Conservation (phyloP, 2,888 invertebrate genomes). For the Horisme vitalbata region DNA sequence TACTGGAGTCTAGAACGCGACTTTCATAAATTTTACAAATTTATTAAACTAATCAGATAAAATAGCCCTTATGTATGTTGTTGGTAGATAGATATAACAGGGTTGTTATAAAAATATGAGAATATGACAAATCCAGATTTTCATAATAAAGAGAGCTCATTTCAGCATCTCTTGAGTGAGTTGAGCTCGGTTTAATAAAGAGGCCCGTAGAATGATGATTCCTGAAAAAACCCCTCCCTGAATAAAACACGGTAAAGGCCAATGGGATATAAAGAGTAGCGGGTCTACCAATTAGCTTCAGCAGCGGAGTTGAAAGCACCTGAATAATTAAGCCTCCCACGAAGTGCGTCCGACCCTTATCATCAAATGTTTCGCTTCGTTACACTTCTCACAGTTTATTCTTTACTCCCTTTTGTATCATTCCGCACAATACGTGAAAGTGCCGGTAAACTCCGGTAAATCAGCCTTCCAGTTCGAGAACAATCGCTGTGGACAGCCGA, state of each 20-base stretch:
- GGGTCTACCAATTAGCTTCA: conserved; percentile 64
- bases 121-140: no score
- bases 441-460: conserved; percentile 9
- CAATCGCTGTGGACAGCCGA: conserved; percentile 16
- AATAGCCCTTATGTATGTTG: no score
- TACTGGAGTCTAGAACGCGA: no score
- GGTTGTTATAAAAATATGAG: no score
- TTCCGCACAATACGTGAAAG: conserved; percentile 29
- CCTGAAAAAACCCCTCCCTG: conserved; percentile 24
- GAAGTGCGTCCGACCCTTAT: conserved; percentile 56
- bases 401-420: conserved; percentile 44
- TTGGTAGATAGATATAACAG: no score
- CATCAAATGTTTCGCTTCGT: conserved; percentile 59
- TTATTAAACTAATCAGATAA: neutral
- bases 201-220: no score
- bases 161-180: no score
- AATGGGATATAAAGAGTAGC: conserved; percentile 51
- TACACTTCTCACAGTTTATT: conserved; percentile 61
- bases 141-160: no score
- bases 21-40: no score
- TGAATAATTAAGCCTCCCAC: conserved; percentile 68
- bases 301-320: conserved; percentile 58
- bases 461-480: conserved; percentile 19
- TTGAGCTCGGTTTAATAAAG: no score
- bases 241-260: conserved; percentile 52